Evolutionary conservation across 2,888 invertebrate species (phyloP), one percentile per base, ranked within the genome.

Genomic region (Notocelia uddmanniana): DNA sequence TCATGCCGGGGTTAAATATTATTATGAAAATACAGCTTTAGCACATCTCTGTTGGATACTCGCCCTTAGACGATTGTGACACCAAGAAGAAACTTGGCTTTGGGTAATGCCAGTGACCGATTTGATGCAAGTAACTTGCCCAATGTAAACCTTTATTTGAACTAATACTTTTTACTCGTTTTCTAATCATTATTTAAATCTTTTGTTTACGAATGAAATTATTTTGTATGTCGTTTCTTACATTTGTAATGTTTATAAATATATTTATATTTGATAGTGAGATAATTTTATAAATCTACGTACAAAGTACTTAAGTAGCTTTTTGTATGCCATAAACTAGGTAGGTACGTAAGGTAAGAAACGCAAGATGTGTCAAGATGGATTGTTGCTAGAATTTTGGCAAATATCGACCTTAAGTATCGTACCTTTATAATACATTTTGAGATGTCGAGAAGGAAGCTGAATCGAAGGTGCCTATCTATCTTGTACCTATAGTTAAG

Each of bases 391-490:
- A n/a, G 31, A 54, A 23, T 37, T 66, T 55, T 55, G n/a, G 11
- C 50, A 2, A 48, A 45, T 19, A 57, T 57, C 21, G n/a, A 50
- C 21, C 50, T 58, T 15, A 45, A 73, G 62, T 71, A 23, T n/a
- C 41, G 74, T 41, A 58, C 54, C 69, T 75, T 76, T 74, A 79
- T 81, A 82, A 80, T 81, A 83, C 84, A 84, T 83, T 84, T 83
- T 73, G 72, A 48, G 60, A 45, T 69, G 72, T 75, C 58, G 75
- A 74, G 73, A 48, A 77, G 74, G 84, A 87, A 88, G 92, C 91
- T 92, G 92, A 91, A 91, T 92, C 90, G 80, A 89, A 82, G 91
- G 91, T 92, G 92, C 90, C 86, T 88, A 84, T 75, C 67, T 45
- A 57, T 55, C 66, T 71, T 54, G 55, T 64, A n/a, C n/a, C n/a